phyloP scores from a whole-genome alignment of 23 tunicate species.

The Trididemnum miniatum region DNA sequence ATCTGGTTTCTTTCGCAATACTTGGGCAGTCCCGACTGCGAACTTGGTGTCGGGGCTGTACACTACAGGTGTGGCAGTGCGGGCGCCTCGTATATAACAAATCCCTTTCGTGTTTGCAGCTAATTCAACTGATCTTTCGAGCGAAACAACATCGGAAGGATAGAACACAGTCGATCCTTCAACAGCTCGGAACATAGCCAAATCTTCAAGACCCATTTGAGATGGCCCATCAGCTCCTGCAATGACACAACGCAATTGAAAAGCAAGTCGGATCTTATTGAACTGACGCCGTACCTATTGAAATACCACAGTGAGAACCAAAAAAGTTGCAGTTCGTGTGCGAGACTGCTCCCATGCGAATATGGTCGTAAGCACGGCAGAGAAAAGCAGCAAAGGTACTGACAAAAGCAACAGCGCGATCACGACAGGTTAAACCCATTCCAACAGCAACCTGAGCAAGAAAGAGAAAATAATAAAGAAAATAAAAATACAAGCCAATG shows the following conservation, averaged over 20 bases:
- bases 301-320: conserved; percentile 97
- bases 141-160: conserved; percentile 85
- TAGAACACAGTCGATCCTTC: conserved; percentile 87
- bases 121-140: conserved; percentile 88
- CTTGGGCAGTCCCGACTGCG: conserved; percentile 68
- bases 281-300: conserved; percentile 59
- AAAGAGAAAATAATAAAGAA: too few species aligned
- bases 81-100: conserved; percentile 86
- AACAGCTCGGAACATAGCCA: conserved; percentile 92
- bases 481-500: too few species aligned
- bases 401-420: conserved; percentile 72
- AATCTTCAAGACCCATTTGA: conserved; percentile 97
- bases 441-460: conserved; percentile 65
- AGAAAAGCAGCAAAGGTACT: conserved; percentile 94
- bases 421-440: conserved; percentile 86
- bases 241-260: too few species aligned
- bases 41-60: conserved; percentile 62
- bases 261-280: too few species aligned
- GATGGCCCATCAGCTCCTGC: conserved; percentile 99
- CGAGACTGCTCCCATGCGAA: conserved; percentile 97
- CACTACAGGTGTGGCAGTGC: conserved; percentile 71
- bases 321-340: conserved; percentile 94
- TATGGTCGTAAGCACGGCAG: conserved; percentile 92
- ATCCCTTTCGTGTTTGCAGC: conserved; percentile 95
- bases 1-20: conserved; percentile 43